A percentile compares a stretch with the other conserved stretches of the same genome.
Conservation (phyloP, 2,888 invertebrate species). For the Drosophila heteroneura region DNA sequence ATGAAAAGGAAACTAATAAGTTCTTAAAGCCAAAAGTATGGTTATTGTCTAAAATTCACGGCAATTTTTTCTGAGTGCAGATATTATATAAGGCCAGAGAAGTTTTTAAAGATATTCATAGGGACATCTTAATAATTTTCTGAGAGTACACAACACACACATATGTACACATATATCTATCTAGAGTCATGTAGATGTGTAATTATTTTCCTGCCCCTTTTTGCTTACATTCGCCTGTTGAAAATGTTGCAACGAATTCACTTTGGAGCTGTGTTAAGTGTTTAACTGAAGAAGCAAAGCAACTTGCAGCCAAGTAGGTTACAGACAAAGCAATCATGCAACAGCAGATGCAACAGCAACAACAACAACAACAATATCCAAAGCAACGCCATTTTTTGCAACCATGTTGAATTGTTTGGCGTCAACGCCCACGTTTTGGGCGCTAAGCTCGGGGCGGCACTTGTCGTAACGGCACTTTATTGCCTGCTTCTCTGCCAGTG, state of each 20-base stretch:
- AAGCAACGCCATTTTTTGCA: conserved; percentile 38
- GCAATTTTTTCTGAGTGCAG: background rate
- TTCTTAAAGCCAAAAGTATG: background rate
- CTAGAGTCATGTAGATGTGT: background rate
- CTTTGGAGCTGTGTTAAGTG: conserved; percentile 56
- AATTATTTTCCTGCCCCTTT: background rate
- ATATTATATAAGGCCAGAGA: background rate
- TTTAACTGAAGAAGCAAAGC: conserved; percentile 65
- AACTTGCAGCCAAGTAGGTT: conserved; percentile 68
- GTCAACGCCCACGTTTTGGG: conserved; percentile 53
- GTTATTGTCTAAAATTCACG: background rate
- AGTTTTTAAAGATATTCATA: too few species aligned
- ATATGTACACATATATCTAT: background rate
- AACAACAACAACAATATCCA: conserved; percentile 7
- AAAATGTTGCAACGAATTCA: conserved; percentile 25
- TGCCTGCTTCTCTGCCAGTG: conserved; percentile 1
- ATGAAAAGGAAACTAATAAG: background rate
- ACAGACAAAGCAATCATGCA: conserved; percentile 65
- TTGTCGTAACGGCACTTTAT: conserved; percentile 30
- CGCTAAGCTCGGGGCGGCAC: conserved; percentile 46
- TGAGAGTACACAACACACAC: background rate
- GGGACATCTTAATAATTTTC: background rate
- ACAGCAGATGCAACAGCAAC: conserved; percentile 16
- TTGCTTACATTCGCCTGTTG: conserved; percentile 14
- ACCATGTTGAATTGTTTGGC: conserved; percentile 41